Base-by-base conservation (phyloP, 2,888 invertebrate species). In the Archaeoteleia sp. region DNA sequence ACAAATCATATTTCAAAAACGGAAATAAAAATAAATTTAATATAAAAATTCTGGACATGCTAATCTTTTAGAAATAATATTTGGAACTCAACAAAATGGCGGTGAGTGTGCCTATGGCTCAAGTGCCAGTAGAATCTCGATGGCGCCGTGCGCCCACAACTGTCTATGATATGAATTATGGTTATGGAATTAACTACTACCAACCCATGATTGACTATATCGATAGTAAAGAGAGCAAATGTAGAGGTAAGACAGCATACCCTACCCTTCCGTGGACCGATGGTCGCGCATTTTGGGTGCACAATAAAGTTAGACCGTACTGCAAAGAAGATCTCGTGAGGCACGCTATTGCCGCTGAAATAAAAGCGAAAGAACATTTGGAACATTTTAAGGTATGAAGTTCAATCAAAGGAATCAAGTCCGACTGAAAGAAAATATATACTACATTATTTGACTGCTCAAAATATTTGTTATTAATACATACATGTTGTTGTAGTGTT, bases 131-230 rank as follows among this genome's bases (percentile, higher is more conserved):
- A 43, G 83, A 81, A 37, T 71, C 79, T n/a, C 81, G 79, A 60
- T 85, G 85, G 85, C 80, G 75, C 6, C 83, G 80, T 60, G 58
- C 74, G 45, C 89, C 90, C 48, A 91, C 92, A 12, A 84, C 89
- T 54, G 90, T 92, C 60, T 95, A 94, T 87, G 91, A 93, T 81
- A 91, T 91, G 85, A 95, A 95, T 86, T 95, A 94, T 86, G 92
- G 92, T 73, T 93, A 91, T 84, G 93, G 92, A 46, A 92, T 94
- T 79, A 92, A 94, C 86, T 93, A 90, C 86, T 95, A 95, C 86
- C 93, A 94, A 84, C 94, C 94, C 42, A 94, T 95, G 94, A 90
- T 95, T 78, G 93, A 95, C 85, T 94, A 93, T 81, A 90, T 95
- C 75, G 91, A 91, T 80, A 90, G 89, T 35, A 93, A 92, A 86